Percentiles rank a stretch among this genome's conserved stretches.
These are phyloP conservation scores for Pterophyllum scalare DNA, from an alignment of 2,113 vertebrate species.

Conservation along the genomic window DNA sequence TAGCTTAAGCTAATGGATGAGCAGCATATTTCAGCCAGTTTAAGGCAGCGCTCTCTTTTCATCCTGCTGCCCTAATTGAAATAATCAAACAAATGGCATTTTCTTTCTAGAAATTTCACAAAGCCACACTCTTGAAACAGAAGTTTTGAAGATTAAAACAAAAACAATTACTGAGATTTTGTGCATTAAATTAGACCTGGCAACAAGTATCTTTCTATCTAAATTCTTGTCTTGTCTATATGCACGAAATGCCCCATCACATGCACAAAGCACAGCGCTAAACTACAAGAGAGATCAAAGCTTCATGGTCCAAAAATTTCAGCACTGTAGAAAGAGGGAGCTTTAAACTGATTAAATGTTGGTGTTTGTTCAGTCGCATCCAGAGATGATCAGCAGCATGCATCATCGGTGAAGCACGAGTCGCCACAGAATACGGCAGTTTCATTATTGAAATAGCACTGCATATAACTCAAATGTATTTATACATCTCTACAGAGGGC, in stretches of 20 bases:
- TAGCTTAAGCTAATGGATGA: conserved; percentile 67
- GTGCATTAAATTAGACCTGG: not conserved
- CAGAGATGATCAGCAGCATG: conserved; percentile 9
- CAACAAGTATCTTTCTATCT: not conserved
- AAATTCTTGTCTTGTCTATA: not conserved
- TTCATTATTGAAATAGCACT: conserved; percentile 1
- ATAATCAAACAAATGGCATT: conserved; percentile 53
- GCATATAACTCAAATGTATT: conserved; percentile 30
- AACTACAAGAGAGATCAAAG: not conserved
- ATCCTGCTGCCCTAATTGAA: conserved; percentile 54
- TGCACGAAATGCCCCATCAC: not conserved
- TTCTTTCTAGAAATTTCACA: conserved; percentile 34
- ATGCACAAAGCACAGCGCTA: not conserved
- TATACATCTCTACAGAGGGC: conserved; percentile 18
- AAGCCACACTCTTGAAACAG: not conserved
- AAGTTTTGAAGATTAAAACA: not conserved
- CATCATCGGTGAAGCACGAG: not conserved
- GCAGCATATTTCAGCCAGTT: conserved; percentile 73
- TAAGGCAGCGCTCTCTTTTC: conserved; percentile 35
- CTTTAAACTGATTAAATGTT: conserved; percentile 1
- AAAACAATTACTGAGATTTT: not conserved
- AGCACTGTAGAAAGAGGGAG: not conserved
- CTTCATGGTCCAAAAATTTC: not conserved
- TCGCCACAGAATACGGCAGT: not conserved
- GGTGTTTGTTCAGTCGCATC: conserved; percentile 6